Evolutionary conservation across 2,797 vertebrate genomes (phyloP), one percentile per base, ranked within the genome.

Genomic region (Helostoma temminkii): DNA sequence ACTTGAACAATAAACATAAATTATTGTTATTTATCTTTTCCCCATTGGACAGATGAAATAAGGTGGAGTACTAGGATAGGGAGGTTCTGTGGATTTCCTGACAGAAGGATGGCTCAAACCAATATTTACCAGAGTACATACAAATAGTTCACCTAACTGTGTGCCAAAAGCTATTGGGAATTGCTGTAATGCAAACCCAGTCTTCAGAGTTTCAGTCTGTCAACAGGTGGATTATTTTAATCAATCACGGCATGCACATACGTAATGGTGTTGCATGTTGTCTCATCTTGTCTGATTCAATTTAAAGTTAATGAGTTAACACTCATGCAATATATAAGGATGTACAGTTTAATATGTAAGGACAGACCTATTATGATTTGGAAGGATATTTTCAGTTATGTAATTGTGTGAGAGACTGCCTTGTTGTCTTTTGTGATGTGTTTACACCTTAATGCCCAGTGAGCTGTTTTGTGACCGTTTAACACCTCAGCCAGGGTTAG

Each of bases 141-240:
- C 80, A 85, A 87, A 84, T 37, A 46, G 4, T 75, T 76, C 67
- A 54, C 74, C 60, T 70, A 16, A 6, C 9, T 69, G 68, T 43
- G 66, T 11, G 48, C 47, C 30, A 32, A 9, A 32, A 32, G 9
- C 2, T 32, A 32, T 32, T 32, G 30, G 30, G 30, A 9, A n/a
- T n/a, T n/a, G n/a, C n/a, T n/a, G n/a, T n/a, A n/a, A n/a, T n/a
- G n/a, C 30, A 9, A 10, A 32, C 30, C 11, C 11, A 28, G 22
- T 28, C 41, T 46, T 60, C 56, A 21, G 46, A 60, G 70, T 82
- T 65, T 63, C 47, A 81, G 73, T 65, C 74, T 9, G 26, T 66
- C 73, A 70, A 82, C 56, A 36, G 22, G 62, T 91, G 83, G n/a
- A n/a, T n/a, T n/a, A 86, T 91, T 91, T 48, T 85, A 84, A 86